Evolutionary conservation across 2,113 vertebrate genomes (phyloP).

Genomic region (Chaetodon auriga): DNA sequence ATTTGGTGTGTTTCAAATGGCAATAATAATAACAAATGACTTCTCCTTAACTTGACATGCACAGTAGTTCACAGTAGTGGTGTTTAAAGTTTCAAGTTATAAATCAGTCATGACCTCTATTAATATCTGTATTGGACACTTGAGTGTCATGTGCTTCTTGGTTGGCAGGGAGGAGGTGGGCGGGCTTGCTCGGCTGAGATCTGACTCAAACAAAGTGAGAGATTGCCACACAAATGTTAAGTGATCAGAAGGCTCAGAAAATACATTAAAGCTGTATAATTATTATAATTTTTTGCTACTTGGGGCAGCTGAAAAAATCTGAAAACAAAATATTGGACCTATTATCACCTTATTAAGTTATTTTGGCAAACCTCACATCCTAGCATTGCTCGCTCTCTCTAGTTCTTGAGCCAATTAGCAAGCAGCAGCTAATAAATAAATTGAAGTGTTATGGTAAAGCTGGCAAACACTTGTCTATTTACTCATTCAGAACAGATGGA

Average conservation of each 20-base stretch:
- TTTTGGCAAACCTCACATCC: background rate
- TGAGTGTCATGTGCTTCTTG: slow-evolving; percentile 3
- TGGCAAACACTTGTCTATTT: background rate
- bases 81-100: background rate
- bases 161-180: slow-evolving; percentile 6
- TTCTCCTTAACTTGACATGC: background rate
- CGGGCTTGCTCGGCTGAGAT: background rate
- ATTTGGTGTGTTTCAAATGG: background rate
- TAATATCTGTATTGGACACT: background rate
- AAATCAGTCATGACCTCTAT: slow-evolving; percentile 20
- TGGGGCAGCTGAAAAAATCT: background rate
- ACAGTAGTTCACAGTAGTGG: background rate
- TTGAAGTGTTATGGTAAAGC: background rate
- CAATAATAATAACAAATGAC: background rate
- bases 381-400: background rate
- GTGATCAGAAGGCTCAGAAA: no score
- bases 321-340: background rate
- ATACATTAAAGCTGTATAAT: background rate
- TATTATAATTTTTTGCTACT: background rate
- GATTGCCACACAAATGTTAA: background rate
- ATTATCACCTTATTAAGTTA: background rate
- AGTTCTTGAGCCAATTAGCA: background rate
- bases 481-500: background rate
- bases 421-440: background rate
- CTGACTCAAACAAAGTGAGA: background rate